These are phyloP conservation scores for Spinus olivaceus DNA, from an alignment of 2,797 vertebrate species.

Conservation along the genomic window DNA sequence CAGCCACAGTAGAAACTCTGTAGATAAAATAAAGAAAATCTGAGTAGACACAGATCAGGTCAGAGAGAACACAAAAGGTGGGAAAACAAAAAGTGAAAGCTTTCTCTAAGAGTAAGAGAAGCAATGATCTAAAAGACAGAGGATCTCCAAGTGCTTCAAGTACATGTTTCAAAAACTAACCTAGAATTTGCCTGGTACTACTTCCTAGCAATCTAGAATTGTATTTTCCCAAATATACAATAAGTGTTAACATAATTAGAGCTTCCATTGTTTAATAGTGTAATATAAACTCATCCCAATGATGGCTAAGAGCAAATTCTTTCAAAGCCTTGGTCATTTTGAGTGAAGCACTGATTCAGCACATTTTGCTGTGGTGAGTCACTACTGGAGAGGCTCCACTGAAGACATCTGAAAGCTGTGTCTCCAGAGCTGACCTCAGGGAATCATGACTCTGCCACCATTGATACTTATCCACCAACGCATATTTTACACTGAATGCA, in stretches of 20 bases:
- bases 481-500: neutral
- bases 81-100: neutral
- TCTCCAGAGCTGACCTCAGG: conserved; percentile 8
- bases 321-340: neutral
- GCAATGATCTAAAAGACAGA: neutral
- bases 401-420: conserved; percentile 9
- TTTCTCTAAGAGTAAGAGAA: neutral
- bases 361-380: conserved; percentile 13
- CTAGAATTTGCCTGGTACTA: neutral
- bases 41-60: neutral
- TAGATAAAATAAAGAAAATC: neutral
- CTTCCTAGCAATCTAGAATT: neutral
- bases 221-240: neutral
- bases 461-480: neutral
- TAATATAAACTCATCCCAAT: neutral
- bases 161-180: neutral
- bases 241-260: neutral
- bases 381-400: neutral
- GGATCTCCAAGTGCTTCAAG: neutral
- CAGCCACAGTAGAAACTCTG: neutral
- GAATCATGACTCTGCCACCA: conserved; percentile 23
- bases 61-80: neutral
- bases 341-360: neutral
- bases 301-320: neutral
- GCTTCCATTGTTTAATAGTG: neutral